These are phyloP conservation scores for Sitophilus oryzae DNA, from an alignment of 1,140 invertebrate genomes.

Conservation along the genomic window DNA sequence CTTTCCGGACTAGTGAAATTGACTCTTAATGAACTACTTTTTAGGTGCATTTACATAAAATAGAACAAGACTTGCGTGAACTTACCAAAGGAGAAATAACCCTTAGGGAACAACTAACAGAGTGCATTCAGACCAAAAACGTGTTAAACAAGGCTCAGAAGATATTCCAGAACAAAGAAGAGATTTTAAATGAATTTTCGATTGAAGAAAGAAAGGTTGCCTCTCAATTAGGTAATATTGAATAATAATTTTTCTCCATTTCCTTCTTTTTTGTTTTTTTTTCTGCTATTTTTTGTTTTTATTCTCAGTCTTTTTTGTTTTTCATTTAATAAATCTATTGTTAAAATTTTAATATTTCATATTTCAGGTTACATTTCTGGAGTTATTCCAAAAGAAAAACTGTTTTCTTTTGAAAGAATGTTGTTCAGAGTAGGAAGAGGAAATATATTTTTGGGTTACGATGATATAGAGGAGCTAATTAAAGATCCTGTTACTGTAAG, in stretches of 20 bases:
- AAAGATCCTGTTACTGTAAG: conserved; percentile 83
- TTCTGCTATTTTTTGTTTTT: too few species aligned
- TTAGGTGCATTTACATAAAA: conserved; percentile 85
- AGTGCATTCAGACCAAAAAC: conserved; percentile 50
- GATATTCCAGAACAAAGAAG: conserved; percentile 70
- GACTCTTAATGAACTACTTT: too few species aligned
- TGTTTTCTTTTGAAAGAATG: conserved; percentile 93
- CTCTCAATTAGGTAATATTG: conserved; percentile 12
- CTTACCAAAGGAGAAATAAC: conserved; percentile 76
- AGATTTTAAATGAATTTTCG: conserved; percentile 51
- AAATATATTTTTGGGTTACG: conserved; percentile 82
- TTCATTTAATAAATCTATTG: too few species aligned
- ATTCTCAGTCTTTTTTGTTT: too few species aligned
- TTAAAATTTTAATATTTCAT: too few species aligned
- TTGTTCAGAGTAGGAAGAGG: conserved; percentile 93
- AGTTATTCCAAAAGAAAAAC: conserved; percentile 79
- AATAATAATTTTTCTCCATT: conserved; percentile 38
- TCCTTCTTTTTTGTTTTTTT: conserved; percentile 19
- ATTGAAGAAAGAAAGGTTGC: conserved; percentile 50
- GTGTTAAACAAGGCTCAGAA: conserved; percentile 89
- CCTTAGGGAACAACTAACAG: conserved; percentile 57
- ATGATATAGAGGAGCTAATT: conserved; percentile 76
- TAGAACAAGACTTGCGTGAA: conserved; percentile 86
- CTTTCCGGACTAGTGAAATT: too few species aligned
- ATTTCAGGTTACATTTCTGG: conserved; percentile 76